Percentiles rank a stretch among this genome's conserved stretches.
These are phyloP conservation scores for Amblyraja radiata DNA, from an alignment of 2,797 vertebrate species.

Conservation along the genomic window DNA sequence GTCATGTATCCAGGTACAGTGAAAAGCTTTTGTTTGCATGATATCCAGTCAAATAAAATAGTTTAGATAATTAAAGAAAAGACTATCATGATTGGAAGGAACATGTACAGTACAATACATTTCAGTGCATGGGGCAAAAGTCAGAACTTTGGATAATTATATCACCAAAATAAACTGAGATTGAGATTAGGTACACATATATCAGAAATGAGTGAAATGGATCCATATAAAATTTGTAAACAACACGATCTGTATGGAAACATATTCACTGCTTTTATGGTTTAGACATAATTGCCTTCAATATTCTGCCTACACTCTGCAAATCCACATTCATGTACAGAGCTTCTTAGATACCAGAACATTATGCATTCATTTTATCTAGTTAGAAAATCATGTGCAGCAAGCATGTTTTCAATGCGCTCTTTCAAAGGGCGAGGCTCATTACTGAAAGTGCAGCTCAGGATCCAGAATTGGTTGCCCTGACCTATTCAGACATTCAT, in stretches of 20 bases:
- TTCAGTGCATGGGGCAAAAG: neutral
- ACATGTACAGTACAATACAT: neutral
- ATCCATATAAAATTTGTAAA: neutral
- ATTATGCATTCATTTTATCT: neutral
- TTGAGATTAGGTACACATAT: neutral
- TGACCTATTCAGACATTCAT: too few species aligned
- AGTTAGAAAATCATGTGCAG: neutral
- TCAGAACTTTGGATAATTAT: neutral
- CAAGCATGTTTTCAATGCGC: neutral
- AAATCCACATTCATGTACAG: neutral
- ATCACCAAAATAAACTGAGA: neutral
- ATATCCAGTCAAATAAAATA: too few species aligned
- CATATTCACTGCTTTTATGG: too few species aligned
- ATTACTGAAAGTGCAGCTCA: neutral
- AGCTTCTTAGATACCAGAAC: neutral
- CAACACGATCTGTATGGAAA: neutral
- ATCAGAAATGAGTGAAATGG: neutral
- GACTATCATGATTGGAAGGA: neutral
- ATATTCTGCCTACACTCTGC: neutral
- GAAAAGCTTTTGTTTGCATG: too few species aligned
- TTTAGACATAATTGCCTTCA: too few species aligned
- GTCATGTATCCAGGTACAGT: too few species aligned
- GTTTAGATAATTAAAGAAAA: too few species aligned
- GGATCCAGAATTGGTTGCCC: too few species aligned
- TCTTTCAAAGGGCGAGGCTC: neutral